These are phyloP conservation scores for Carettochelys insculpta DNA, from an alignment of 2,113 vertebrate genomes.

Conservation along the genomic window DNA sequence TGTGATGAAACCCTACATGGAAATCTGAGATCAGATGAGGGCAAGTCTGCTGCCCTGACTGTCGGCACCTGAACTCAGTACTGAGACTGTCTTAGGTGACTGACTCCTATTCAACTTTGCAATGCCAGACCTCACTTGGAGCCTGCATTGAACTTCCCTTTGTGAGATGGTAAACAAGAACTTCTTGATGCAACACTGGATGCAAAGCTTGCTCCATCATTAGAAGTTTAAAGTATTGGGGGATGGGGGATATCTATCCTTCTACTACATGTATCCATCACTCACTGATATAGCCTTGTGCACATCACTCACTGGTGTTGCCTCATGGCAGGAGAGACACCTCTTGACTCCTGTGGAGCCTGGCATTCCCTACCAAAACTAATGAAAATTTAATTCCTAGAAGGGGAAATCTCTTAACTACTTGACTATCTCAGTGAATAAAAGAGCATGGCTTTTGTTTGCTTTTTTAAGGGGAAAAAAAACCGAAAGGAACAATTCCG, in stretches of 20 bases:
- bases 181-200: neutral
- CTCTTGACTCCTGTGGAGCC: neutral
- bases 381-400: neutral
- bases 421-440: neutral
- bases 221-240: neutral
- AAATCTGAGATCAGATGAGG: no score
- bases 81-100: neutral
- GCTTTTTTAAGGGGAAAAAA: neutral
- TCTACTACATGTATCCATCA: neutral
- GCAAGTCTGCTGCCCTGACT: no score
- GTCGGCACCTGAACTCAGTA: neutral
- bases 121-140: neutral
- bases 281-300: neutral
- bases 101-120: neutral
- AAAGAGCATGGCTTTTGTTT: neutral
- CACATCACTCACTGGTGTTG: neutral
- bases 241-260: neutral
- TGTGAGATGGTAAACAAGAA: neutral
- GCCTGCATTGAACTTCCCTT: neutral
- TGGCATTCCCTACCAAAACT: neutral
- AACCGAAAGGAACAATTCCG: neutral
- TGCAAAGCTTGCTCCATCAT: neutral
- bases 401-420: neutral
- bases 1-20: no score
- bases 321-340: neutral